Evolutionary conservation across 2,113 vertebrate genomes (phyloP), one percentile per base, ranked within the genome.

Genomic region (Hiodon tergisus): DNA sequence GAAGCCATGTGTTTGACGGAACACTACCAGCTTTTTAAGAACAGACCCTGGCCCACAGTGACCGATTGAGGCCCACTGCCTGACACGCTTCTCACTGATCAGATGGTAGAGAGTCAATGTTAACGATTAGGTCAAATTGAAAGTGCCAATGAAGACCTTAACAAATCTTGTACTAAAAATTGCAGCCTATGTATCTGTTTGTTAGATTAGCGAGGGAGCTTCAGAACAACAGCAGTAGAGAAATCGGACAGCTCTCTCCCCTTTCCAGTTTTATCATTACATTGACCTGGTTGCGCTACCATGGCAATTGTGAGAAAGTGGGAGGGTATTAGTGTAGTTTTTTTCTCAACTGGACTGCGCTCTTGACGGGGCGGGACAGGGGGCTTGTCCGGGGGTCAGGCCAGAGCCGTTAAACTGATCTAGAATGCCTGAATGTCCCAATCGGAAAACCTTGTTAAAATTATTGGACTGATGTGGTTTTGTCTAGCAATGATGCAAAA

Each of bases 271-370:
- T 51, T 68, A 74, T 72, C 66, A 72, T 4, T 71, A 74, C 46
- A 67, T 13, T 55, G 69, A 52, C 14, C 5, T 2, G 7, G 67
- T 76, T n/a, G 67, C 58, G 61, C 78, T 77, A 51, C 81, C 74
- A 74, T 79, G 75, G 81, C 54, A 3, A 77, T 57, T 59, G 62
- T 62, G 51, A 76, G 52, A 55, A 66, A 71, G 48, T 8, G 53
- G 52, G 51, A 10, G 50, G 53, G 53, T 67, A 31, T 13, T 55
- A 58, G 69, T 62, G 58, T 62, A 54, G 67, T 46, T 17, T 48
- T 50, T 60, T 3, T 0, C 31, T 9, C 8, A 11, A 53, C 50
- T 17, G 14, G 11, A 50, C 13, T 54, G n/a, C 14, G 48, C 67
- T 53, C 50, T 3, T 2, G 51, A n/a, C 4, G 50, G 67, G 51